Conservation (phyloP, 2,113 vertebrate genomes). For the Prunella fulvescens region DNA sequence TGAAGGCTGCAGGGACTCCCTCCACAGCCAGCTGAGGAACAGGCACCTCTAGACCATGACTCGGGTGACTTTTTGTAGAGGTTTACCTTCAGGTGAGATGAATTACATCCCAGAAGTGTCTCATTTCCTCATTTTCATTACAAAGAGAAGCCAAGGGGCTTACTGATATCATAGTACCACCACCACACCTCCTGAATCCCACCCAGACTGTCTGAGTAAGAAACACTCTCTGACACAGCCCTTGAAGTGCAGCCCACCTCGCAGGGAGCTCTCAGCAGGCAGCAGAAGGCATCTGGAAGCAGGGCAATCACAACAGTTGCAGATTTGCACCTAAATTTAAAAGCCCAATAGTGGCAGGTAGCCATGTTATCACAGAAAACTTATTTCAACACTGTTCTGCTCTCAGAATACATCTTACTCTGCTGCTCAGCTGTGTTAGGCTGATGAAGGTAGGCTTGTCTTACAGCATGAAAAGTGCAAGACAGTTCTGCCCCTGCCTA, state of each 20-base stretch:
- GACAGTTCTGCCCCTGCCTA: neutral
- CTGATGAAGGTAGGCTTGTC: neutral
- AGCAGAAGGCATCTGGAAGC: neutral
- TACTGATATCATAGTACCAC: neutral
- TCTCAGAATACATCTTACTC: neutral
- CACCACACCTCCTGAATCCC: neutral
- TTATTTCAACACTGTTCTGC: neutral
- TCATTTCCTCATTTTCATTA: neutral
- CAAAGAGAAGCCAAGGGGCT: neutral
- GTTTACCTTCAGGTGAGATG: neutral
- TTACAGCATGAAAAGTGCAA: neutral
- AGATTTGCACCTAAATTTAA: neutral
- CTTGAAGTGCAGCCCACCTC: neutral
- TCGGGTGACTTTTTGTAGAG: neutral
- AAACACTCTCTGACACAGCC: neutral
- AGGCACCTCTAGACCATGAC: neutral
- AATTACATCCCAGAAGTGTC: neutral
- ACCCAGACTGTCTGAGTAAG: neutral
- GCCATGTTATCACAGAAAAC: neutral
- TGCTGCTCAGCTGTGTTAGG: neutral
- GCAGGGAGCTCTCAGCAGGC: neutral
- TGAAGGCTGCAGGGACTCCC: neutral
- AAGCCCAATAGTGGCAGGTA: neutral
- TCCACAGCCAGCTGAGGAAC: neutral
- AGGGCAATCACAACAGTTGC: neutral